Evolutionary conservation across 2,113 vertebrate species (phyloP), one percentile per base, ranked within the genome.

Genomic region (Cololabis saira): DNA sequence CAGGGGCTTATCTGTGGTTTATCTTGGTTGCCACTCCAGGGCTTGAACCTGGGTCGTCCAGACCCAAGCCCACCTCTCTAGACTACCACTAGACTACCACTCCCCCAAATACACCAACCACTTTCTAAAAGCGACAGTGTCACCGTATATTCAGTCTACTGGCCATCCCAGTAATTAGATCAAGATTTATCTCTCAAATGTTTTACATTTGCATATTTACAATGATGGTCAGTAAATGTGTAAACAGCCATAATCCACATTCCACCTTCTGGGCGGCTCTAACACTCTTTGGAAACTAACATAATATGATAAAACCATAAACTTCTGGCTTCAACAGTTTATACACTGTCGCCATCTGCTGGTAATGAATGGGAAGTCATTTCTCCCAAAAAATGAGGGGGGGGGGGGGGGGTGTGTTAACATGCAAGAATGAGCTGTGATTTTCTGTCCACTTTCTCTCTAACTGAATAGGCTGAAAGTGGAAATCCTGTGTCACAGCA

Each of bases 161-260:
- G 43, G 50, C 65, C 75, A 59, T 59, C 62, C 50, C 43, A 16
- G 37, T 74, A 67, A 84, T 85, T 67, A 73, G 59, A 77, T 62
- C 59, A 22, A 61, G 64, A 82, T 74, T 78, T 52, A 82, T 86
- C 71, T 76, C 43, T 74, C 58, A 72, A 82, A 77, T 59, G 61
- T 54, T 74, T 71, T 59, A n/a, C 19, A 53, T 76, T 72, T 78
- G 61, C 42, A 57, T 58, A 53, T 42, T 71, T 69, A 60, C 54
- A 82, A 5, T 53, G 41, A 76, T 17, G 48, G 51, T n/a, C 64
- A 27, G 27, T 48, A 48, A 59, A 67, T 74, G 67, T 74, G 18
- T 44, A 56, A n/a, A 19, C 3, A 52, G 57, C 40, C 44, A 55
- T 17, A 78, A 66, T 69, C 84, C 44, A 77, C 5, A 42, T 44